Percentiles rank a stretch among this genome's conserved stretches.
These are phyloP conservation scores for Nephila pilipes DNA, from an alignment of 1,140 invertebrate species.

Conservation along the genomic window DNA sequence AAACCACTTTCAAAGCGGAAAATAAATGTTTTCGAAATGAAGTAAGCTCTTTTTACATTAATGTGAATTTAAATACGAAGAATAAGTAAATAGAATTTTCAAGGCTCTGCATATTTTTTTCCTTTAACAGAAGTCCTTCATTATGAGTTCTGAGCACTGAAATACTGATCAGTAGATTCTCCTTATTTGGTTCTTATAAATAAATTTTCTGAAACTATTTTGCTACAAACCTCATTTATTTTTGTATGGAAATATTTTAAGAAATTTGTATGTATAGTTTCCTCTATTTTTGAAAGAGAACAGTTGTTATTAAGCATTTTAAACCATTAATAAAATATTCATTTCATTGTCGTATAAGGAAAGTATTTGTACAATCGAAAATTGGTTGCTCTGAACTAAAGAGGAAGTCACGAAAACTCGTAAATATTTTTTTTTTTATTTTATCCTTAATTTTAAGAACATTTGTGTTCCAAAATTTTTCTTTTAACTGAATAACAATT, in stretches of 20 bases:
- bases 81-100: neutral
- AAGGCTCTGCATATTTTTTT: neutral
- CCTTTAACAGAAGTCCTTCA: constrained; percentile 5
- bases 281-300: neutral
- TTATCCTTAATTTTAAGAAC: too few species aligned
- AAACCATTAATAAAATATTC: too few species aligned
- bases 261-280: neutral
- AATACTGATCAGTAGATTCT: neutral
- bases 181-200: neutral
- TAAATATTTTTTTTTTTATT: too few species aligned
- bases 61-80: neutral
- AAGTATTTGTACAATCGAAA: neutral
- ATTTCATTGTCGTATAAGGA: neutral
- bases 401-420: too few species aligned
- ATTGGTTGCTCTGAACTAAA: too few species aligned
- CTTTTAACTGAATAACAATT: too few species aligned
- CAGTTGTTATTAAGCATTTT: neutral
- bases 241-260: neutral
- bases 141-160: neutral
- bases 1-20: neutral
- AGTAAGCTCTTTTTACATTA: neutral
- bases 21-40: neutral
- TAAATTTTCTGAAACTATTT: neutral
- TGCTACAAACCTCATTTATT: neutral
- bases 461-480: too few species aligned